Percentiles rank a stretch among this genome's conserved stretches.
Conservation (phyloP, 1,140 invertebrate species). For the Eubasilissa regina region DNA sequence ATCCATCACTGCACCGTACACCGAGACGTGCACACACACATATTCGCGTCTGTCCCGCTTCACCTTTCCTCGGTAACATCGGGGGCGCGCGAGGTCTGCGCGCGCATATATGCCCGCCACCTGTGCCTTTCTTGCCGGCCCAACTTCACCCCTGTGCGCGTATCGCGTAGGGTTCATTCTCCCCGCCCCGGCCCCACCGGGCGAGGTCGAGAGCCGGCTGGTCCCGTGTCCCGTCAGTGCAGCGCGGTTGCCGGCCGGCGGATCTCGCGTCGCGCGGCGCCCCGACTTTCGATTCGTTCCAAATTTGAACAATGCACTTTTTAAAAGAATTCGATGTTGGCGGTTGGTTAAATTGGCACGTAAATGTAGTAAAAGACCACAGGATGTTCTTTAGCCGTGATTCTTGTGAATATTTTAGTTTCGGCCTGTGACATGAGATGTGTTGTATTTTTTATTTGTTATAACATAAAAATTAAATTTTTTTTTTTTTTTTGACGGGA, state of each 20-base stretch:
- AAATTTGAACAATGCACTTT: constrained; percentile 3
- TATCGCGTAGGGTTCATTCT: neutral
- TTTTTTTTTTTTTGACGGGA: constrained; percentile 7
- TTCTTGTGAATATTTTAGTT: neutral
- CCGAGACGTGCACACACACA: neutral
- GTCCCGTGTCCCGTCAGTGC: constrained; percentile 25
- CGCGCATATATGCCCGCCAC: constrained; percentile 37
- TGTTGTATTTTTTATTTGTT: constrained; percentile 12
- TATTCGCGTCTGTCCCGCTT: constrained; percentile 3
- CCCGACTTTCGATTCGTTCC: neutral
- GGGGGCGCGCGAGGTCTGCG: constrained; percentile 20
- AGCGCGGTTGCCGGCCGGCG: constrained; percentile 10
- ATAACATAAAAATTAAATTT: neutral
- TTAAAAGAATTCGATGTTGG: neutral
- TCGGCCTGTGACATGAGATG: constrained; percentile 1
- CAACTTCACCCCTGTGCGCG: neutral
- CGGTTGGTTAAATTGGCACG: neutral
- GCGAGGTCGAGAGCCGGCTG: constrained; percentile 31
- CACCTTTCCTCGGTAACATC: constrained; percentile 20
- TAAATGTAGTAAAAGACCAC: too few species aligned
- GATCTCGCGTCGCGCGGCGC: neutral
- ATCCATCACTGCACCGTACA: constrained; percentile 30
- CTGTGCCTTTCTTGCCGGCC: constrained; percentile 17
- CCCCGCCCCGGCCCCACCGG: neutral
- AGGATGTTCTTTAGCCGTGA: neutral